Base-by-base conservation (phyloP, 2,888 invertebrate genomes). In the Clepsis dumicolana region DNA sequence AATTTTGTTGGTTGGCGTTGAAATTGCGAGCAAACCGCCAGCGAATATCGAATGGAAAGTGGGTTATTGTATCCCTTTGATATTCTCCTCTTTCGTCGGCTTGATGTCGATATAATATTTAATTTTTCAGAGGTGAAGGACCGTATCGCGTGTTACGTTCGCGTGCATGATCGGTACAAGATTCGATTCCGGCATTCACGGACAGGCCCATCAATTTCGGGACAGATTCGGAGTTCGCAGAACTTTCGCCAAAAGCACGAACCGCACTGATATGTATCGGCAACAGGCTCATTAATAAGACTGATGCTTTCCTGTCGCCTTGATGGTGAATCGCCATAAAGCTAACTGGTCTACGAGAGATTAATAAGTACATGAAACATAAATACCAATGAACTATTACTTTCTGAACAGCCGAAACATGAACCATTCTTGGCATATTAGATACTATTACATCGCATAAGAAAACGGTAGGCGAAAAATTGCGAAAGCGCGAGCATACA, bases 211-310 rank as follows among this genome's bases (percentile, higher is more conserved):
- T 91, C 90, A 90, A 91, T 92, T 88, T 87, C 82, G 81, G 86
- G 84, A 86, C 86, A 87, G 83, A 87, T 87, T 86, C 84, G 82
- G 78, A 79, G 80, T 88, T 88, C 88, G 84, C 82, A 77, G 88
- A 91, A 92, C 90, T 93, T 92, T 92, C 89, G 86, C 91, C 88
- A 83, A 84, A 81, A 86, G 82, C 87, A 85, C 79, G 83, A 80
- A 82, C 73, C 74, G 76, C 79, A 80, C 84, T 82, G 88, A 90
- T 89, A 86, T 82, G 85, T 83, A 89, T 90, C 88, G 76, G 71
- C 71, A 71, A 73, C 76, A 71, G 72, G 65, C 53, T 76, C 77
- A 75, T 82, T 81, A 81, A 80, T 80, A 80, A 76, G 70, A 77
- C 73, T 56, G 72, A 73, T 72, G 64, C 75, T 79, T 80, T 64